phyloP scores from a whole-genome alignment of 2,797 vertebrate genomes.

The Euphonia xanthogaster region DNA sequence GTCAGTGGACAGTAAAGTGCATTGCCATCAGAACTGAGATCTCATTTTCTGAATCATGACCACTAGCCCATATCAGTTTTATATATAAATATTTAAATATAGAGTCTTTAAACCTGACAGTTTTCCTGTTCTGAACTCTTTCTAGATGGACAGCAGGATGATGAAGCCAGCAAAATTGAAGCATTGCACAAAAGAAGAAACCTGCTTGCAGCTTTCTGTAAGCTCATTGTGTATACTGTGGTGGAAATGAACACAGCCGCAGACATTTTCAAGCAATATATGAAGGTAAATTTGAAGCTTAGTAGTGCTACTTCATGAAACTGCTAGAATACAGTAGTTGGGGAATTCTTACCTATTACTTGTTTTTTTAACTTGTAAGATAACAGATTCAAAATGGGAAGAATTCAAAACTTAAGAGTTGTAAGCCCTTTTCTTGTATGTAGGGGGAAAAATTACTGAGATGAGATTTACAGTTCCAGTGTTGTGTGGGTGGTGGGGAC shows the following conservation, averaged over 20 bases:
- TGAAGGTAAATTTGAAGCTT: constrained; percentile 83
- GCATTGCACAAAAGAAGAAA: constrained; percentile 98
- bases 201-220: constrained; percentile 96
- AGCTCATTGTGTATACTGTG: constrained; percentile 98
- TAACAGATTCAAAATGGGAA: background rate
- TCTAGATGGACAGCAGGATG: constrained; percentile 95
- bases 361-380: background rate
- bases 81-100: background rate
- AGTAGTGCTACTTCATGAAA: background rate
- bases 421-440: background rate
- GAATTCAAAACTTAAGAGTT: background rate
- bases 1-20: background rate
- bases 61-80: background rate
- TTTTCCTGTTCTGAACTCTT: constrained; percentile 14
- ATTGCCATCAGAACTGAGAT: background rate
- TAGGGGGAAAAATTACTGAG: background rate
- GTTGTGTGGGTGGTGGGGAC: background rate
- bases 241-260: constrained; percentile 99
- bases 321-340: background rate
- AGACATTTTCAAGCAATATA: constrained; percentile 99
- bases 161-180: constrained; percentile 98
- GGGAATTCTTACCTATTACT: background rate
- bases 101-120: background rate
- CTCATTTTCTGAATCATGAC: background rate
- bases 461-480: background rate